These are phyloP conservation scores for Sceloporus undulatus DNA, from an alignment of 2,113 vertebrate genomes.

Conservation along the genomic window DNA sequence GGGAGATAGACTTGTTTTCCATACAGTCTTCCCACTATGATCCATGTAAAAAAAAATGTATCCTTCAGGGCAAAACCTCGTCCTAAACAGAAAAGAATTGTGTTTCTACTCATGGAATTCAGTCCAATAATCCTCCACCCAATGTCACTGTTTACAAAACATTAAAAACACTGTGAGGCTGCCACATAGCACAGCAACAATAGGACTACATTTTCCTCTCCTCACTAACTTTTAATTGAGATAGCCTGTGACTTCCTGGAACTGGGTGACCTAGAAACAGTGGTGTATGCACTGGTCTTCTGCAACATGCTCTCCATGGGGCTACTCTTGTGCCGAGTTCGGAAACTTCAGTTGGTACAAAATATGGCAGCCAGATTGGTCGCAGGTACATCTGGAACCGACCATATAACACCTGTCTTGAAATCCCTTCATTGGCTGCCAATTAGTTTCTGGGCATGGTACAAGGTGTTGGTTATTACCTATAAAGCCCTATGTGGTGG, in stretches of 20 bases:
- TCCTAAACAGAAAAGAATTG: neutral
- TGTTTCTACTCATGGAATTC: conserved; percentile 24
- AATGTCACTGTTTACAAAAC: conserved; percentile 24
- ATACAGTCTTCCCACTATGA: conserved; percentile 52
- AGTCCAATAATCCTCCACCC: conserved; percentile 18
- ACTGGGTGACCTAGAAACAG: too few relatives aligned
- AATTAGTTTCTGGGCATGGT: too few relatives aligned
- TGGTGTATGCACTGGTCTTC: too few relatives aligned
- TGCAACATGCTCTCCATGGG: too few relatives aligned
- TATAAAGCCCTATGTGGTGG: too few relatives aligned
- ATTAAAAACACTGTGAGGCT: neutral
- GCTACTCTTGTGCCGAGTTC: too few relatives aligned
- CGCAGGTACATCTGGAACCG: too few relatives aligned
- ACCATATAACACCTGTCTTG: too few relatives aligned
- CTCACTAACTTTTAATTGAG: neutral
- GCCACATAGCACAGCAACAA: accelerated
- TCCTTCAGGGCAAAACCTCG: conserved; percentile 27
- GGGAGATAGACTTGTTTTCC: conserved; percentile 48
- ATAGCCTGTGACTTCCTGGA: neutral
- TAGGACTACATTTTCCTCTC: neutral
- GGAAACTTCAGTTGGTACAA: too few relatives aligned
- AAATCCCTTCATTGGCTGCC: too few relatives aligned
- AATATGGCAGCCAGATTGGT: too few relatives aligned
- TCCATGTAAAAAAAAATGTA: conserved; percentile 37
- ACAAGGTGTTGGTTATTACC: too few relatives aligned